Conservation (phyloP, 2,797 vertebrate species). For the Philypnodon macrostomus region DNA sequence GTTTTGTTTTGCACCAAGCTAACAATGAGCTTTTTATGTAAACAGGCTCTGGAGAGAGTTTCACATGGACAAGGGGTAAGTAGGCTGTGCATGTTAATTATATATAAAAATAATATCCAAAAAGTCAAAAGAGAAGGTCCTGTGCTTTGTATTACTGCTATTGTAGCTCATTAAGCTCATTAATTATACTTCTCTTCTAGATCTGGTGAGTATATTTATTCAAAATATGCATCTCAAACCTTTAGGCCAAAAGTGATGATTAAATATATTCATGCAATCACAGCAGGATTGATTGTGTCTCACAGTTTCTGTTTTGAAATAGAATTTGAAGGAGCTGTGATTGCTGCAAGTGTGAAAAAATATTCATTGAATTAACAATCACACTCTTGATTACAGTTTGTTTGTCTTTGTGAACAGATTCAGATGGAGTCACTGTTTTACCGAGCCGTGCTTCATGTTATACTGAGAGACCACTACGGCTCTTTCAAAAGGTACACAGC, state of each 20-base stretch:
- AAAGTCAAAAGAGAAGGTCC: too few species aligned
- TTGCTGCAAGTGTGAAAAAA: conserved; percentile 49
- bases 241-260: conserved; percentile 51
- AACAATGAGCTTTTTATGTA: background rate
- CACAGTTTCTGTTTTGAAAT: conserved; percentile 5
- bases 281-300: conserved; percentile 48
- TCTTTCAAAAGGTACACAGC: conserved; percentile 90
- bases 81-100: conserved; percentile 16
- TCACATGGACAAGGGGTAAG: conserved; percentile 77
- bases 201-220: conserved; percentile 39
- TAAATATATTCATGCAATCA: conserved; percentile 77
- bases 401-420: conserved; percentile 77
- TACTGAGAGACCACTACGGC: conserved; percentile 88
- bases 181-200: conserved; percentile 41
- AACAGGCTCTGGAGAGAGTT: conserved; percentile 78
- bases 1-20: background rate
- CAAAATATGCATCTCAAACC: conserved; percentile 31
- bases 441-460: conserved; percentile 93
- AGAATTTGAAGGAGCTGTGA: conserved; percentile 40
- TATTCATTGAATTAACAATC: conserved; percentile 25
- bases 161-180: conserved; percentile 11
- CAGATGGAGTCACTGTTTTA: conserved; percentile 94
- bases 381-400: background rate
- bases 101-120: too few species aligned
- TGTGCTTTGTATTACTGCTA: too few species aligned